Base-by-base conservation (phyloP, 2,888 invertebrate genomes). In the Drosophila tanythrix region DNA sequence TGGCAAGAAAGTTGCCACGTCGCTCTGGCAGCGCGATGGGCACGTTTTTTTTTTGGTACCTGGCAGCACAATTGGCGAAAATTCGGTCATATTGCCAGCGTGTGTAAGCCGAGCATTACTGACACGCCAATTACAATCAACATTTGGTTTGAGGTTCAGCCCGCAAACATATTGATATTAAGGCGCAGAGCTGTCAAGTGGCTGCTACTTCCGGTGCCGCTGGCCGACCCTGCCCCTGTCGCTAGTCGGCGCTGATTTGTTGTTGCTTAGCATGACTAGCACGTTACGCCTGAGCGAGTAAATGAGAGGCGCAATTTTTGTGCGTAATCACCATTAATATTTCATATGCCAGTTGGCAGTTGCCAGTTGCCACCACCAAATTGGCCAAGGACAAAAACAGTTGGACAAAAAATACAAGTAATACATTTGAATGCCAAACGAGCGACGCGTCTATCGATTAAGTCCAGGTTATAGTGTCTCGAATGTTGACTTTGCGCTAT, bases 281-380 rank as follows among this genome's bases (percentile, higher is more conserved):
- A 59, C 31, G 40, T 53, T 52, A n/a, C 13, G 27, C 10, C 15
- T 40, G 29, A 38, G 38, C 46, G 29, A 46, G 25, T 31, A 50
- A 35, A 60, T 43, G 66, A 74, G 74, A 43, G 25, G 25, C 58
- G 40, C 57, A 65, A 27, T 59, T 65, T 71, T 65, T 40, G 57
- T 74, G 52, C 52, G 71, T 58, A 50, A 72, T 66, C 58, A 73
- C 58, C 57, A 74, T 74, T 74, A 74, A 59, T 72, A 74, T 74
- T 74, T 74, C 74, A 59, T 66, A 72, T 58, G 71, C 53, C 74
- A 29, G 40, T 57, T 38, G 33, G 21, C 33, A 52, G 25, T 46
- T 46, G 46, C 46, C 74, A 35, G 53, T 52, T 46, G 38, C 38
- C 29, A 33, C 27, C 57, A 64, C 40, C 57, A 72, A 46, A 53